Percentiles rank a stretch among this genome's conserved stretches.
These are phyloP conservation scores for Eupithecia pulchellata DNA, from an alignment of 2,888 invertebrate genomes.

Conservation along the genomic window DNA sequence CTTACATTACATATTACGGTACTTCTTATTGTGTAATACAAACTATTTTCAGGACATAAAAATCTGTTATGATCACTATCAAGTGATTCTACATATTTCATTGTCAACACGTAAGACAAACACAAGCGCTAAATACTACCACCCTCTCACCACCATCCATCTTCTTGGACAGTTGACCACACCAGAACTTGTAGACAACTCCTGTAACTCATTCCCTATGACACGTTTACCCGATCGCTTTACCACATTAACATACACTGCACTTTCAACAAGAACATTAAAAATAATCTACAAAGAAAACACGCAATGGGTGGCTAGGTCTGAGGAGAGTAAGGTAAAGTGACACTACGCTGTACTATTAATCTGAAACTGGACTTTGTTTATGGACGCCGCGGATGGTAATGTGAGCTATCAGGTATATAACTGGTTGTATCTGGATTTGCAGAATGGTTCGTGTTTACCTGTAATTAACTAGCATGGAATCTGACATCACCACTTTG, in stretches of 20 bases:
- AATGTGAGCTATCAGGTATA: slow-evolving; percentile 37
- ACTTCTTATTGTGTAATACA: too few relatives aligned
- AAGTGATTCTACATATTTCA: slow-evolving; percentile 3
- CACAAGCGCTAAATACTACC: background rate
- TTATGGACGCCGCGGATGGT: slow-evolving; percentile 43
- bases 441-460: slow-evolving; percentile 38
- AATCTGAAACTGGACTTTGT: slow-evolving; percentile 50
- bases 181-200: slow-evolving; percentile 38
- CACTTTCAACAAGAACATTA: background rate
- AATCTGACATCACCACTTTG: slow-evolving; percentile 5
- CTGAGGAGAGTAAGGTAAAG: slow-evolving; percentile 33
- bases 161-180: slow-evolving; percentile 43
- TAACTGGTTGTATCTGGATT: slow-evolving; percentile 41
- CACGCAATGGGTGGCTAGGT: slow-evolving; percentile 24
- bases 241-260: slow-evolving; percentile 20
- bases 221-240: slow-evolving; percentile 21
- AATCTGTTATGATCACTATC: background rate
- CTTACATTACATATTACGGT: too few relatives aligned
- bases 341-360: slow-evolving; percentile 50
- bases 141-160: slow-evolving; percentile 21
- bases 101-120: slow-evolving; percentile 22
- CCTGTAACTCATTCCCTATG: slow-evolving; percentile 43
- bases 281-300: background rate
- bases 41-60: background rate
- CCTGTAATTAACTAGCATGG: slow-evolving; percentile 40